A percentile compares a stretch with the other conserved stretches of the same genome.
Conservation (phyloP, 2,113 vertebrate species). For the Semicossyphus pulcher region DNA sequence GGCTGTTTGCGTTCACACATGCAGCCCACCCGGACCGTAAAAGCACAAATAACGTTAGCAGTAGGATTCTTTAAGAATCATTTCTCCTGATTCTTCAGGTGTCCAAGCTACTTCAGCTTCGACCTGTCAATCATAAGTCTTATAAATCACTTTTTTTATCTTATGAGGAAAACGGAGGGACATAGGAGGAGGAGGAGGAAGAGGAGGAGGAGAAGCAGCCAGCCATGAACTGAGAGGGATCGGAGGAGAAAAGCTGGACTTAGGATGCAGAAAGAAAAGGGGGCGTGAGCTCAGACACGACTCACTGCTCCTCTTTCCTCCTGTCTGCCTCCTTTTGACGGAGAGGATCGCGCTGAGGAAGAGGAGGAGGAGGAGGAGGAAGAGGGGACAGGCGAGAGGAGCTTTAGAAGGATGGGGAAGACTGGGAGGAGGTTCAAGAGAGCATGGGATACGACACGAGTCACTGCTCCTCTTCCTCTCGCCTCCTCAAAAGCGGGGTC, state of each 20-base stretch:
- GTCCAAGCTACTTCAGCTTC: no score
- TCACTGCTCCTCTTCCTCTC: constrained; percentile 58
- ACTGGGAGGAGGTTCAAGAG: constrained; percentile 32
- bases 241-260: constrained; percentile 57
- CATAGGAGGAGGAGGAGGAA: constrained; percentile 14
- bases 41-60: no score
- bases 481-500: constrained; percentile 47
- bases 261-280: constrained; percentile 53
- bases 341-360: constrained; percentile 43
- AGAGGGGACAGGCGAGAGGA: no score
- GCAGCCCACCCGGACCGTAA: no score
- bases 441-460: constrained; percentile 50
- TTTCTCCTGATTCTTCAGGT: no score
- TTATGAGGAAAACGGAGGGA: background rate
- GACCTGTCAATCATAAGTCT: no score
- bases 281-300: constrained; percentile 72
- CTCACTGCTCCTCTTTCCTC: constrained; percentile 70
- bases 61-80: no score
- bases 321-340: constrained; percentile 44
- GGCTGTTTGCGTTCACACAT: no score
- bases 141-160: constrained; percentile 20
- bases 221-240: constrained; percentile 55
- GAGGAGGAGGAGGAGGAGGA: constrained; percentile 38
- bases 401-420: constrained; percentile 33
- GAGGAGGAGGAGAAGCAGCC: constrained; percentile 45